phyloP scores from a whole-genome alignment of 1,140 invertebrate genomes.

The Eumaeus atala region DNA sequence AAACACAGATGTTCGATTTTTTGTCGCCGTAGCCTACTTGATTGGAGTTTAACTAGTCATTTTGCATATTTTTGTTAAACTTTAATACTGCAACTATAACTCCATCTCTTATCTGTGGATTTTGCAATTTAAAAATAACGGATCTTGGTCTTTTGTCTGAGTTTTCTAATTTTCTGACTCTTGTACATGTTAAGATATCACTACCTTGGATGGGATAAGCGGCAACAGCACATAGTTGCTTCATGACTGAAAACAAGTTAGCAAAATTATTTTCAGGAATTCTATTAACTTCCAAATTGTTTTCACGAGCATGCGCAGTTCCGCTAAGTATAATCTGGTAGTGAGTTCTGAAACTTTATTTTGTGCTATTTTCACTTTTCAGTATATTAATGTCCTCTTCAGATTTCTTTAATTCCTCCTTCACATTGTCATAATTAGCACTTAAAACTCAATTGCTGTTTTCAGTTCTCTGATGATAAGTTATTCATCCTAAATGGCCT shows the following conservation, averaged over 20 bases:
- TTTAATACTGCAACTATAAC: slow-evolving; percentile 26
- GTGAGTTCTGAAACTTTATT: slow-evolving; percentile 16
- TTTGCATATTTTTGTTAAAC: slow-evolving; percentile 26
- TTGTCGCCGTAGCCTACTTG: no score
- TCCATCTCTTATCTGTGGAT: slow-evolving; percentile 22
- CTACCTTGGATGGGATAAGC: slow-evolving; percentile 15
- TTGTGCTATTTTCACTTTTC: background rate
- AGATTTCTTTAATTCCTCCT: no score
- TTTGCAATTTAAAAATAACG: no score
- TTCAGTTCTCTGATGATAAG: no score
- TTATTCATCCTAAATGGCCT: background rate
- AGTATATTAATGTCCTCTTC: slow-evolving; percentile 14
- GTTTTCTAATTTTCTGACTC: no score
- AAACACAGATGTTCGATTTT: no score
- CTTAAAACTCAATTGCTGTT: background rate
- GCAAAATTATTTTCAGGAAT: slow-evolving; percentile 28
- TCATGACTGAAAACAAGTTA: slow-evolving; percentile 20
- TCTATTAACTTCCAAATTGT: slow-evolving; percentile 27
- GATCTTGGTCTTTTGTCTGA: no score
- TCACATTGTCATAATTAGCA: no score
- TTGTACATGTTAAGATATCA: slow-evolving; percentile 18
- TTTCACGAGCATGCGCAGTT: slow-evolving; percentile 30
- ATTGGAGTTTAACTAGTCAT: no score
- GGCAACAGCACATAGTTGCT: slow-evolving; percentile 19
- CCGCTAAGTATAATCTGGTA: slow-evolving; percentile 10